These are phyloP conservation scores for Sminthurides aquaticus DNA, from an alignment of 2,888 invertebrate genomes.

Conservation along the genomic window DNA sequence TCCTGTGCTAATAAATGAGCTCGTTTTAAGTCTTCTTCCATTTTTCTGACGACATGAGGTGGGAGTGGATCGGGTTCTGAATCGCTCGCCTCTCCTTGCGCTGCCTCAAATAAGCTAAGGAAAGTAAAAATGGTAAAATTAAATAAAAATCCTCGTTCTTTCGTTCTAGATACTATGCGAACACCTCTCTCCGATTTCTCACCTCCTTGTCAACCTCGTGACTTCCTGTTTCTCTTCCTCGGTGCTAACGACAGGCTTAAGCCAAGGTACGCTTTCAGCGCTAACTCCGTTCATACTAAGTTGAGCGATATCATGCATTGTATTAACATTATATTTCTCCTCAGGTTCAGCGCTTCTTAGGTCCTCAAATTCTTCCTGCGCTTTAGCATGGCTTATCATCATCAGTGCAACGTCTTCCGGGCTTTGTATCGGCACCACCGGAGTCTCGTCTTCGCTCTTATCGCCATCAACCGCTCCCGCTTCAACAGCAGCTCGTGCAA, in stretches of 20 bases:
- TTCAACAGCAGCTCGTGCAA: not conserved
- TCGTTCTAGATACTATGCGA: too few relatives aligned
- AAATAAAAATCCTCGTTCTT: too few relatives aligned
- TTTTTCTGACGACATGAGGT: not conserved
- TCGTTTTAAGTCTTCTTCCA: not conserved
- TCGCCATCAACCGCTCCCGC: not conserved
- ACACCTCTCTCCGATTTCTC: too few relatives aligned
- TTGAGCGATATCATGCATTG: slow-evolving; percentile 12
- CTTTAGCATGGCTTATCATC: slow-evolving; percentile 2
- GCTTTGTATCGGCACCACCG: not conserved
- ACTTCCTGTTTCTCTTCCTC: slow-evolving; percentile 3
- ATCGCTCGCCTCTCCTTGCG: not conserved
- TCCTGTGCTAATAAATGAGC: not conserved
- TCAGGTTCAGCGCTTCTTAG: not conserved
- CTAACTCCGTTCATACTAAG: slow-evolving; percentile 9
- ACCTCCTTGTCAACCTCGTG: not conserved
- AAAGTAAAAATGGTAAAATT: too few relatives aligned
- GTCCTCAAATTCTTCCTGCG: not conserved
- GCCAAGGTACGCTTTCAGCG: slow-evolving; percentile 11
- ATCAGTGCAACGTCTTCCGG: not conserved
- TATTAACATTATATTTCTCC: not conserved
- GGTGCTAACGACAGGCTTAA: slow-evolving; percentile 1
- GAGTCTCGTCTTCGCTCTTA: not conserved
- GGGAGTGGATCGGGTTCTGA: slow-evolving; percentile 7
- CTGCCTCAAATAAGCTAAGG: not conserved